Conservation (phyloP, 1,140 invertebrate species). For the Spodoptera litura region DNA sequence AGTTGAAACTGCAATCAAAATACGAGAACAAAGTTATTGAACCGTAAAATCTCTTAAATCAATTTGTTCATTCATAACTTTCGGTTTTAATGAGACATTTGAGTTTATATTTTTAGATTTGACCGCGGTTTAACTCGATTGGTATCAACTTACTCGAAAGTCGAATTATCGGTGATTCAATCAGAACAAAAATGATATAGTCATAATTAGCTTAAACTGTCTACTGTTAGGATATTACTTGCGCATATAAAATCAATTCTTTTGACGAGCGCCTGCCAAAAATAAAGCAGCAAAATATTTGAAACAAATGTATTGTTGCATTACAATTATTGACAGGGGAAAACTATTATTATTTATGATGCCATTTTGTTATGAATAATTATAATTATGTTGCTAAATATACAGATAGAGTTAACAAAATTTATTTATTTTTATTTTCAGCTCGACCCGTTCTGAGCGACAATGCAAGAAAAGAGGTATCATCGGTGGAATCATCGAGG, state of each 20-base stretch:
- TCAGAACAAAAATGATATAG: too few relatives aligned
- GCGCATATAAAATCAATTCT: too few relatives aligned
- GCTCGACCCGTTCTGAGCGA: conserved; percentile 71
- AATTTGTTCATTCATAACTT: conserved; percentile 10
- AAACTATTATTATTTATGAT: not conserved
- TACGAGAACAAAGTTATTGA: conserved; percentile 12
- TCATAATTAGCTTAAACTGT: too few relatives aligned
- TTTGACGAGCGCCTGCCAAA: too few relatives aligned
- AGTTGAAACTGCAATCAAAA: conserved; percentile 41
- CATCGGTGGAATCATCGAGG: conserved; percentile 66
- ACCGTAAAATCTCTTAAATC: conserved; percentile 23
- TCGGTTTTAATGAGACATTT: not conserved
- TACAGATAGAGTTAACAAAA: not conserved
- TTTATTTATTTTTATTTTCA: conserved; percentile 57
- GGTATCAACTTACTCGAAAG: too few relatives aligned
- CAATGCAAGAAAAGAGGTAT: conserved; percentile 62
- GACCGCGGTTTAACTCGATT: too few relatives aligned
- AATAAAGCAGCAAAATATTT: too few relatives aligned
- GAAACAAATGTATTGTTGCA: too few relatives aligned
- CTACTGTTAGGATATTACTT: too few relatives aligned
- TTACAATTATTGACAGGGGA: not conserved
- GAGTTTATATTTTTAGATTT: not conserved
- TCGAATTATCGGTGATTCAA: too few relatives aligned
- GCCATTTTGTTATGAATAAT: too few relatives aligned
- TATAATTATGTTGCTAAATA: too few relatives aligned